Evolutionary conservation across 2,113 vertebrate genomes (phyloP).

Genomic region (Zingel zingel): DNA sequence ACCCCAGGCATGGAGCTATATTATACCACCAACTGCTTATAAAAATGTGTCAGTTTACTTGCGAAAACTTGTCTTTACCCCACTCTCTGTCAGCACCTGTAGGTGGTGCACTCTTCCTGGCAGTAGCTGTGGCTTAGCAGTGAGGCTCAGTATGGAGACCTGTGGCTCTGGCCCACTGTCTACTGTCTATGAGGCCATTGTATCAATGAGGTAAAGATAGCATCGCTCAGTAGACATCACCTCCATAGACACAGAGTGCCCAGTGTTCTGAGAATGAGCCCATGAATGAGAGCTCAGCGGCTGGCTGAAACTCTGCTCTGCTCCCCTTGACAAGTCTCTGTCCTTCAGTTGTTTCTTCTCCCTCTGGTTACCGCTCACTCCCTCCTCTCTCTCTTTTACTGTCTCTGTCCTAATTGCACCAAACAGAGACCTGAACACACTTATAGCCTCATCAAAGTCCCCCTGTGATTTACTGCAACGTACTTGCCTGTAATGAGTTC

Average conservation of each 20-base stretch:
- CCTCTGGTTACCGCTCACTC: background rate
- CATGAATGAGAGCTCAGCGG: constrained; percentile 57
- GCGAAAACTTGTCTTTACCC: background rate
- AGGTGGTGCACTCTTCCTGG: constrained; percentile 75
- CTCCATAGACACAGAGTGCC: constrained; percentile 67
- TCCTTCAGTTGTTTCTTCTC: constrained; percentile 33
- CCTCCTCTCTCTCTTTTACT: constrained; percentile 10
- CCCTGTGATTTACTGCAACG: constrained; percentile 9
- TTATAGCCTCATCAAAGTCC: background rate
- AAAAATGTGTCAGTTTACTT: background rate
- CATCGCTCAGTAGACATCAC: constrained; percentile 72
- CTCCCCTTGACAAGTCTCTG: constrained; percentile 21
- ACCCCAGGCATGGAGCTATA: background rate
- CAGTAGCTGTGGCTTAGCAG: constrained; percentile 1
- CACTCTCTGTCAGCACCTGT: constrained; percentile 37
- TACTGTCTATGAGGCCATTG: constrained; percentile 75
- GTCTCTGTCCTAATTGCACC: constrained; percentile 36
- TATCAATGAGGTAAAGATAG: constrained; percentile 74
- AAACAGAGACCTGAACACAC: constrained; percentile 36
- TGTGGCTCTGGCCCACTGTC: constrained; percentile 47
- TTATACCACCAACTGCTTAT: background rate
- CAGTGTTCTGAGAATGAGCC: too few species aligned
- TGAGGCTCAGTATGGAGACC: constrained; percentile 29
- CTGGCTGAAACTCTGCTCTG: constrained; percentile 41
- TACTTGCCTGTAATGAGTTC: background rate